Conservation (phyloP, 2,797 vertebrate species). For the Rhadinocentrus ornatus region DNA sequence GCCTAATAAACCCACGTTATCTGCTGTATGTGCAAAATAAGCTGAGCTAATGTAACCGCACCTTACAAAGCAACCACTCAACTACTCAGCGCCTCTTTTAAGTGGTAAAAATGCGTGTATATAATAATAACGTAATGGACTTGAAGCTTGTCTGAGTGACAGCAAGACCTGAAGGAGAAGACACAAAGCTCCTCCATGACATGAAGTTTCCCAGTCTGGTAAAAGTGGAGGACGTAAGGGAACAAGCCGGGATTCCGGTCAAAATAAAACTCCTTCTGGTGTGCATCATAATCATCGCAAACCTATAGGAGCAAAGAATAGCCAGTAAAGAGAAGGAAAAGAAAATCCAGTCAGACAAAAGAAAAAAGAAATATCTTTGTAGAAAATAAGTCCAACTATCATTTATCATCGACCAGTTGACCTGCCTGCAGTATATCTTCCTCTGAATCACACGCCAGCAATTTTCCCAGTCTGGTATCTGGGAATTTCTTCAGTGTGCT, state of each 20-base stretch:
- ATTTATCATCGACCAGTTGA: background rate
- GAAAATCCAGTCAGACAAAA: background rate
- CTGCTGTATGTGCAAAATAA: background rate
- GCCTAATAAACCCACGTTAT: background rate
- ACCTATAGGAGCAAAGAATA: constrained; percentile 75
- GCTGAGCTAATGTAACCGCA: background rate
- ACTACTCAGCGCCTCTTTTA: background rate
- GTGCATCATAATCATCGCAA: constrained; percentile 95
- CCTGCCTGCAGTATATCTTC: constrained; percentile 92
- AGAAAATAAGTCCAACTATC: background rate
- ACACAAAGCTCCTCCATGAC: constrained; percentile 97
- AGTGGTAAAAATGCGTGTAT: background rate
- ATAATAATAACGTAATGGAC: no score
- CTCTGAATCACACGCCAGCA: constrained; percentile 90
- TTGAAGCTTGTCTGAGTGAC: background rate
- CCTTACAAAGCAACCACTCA: constrained; percentile 2
- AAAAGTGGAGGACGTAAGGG: constrained; percentile 94
- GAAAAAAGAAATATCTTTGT: background rate
- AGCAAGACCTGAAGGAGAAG: constrained; percentile 91
- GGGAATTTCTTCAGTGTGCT: constrained; percentile 92
- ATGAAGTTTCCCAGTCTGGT: constrained; percentile 95
- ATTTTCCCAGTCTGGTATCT: constrained; percentile 92
- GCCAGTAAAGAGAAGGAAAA: fast-evolving
- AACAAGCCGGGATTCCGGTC: constrained; percentile 94
- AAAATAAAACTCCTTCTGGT: constrained; percentile 94